A percentile compares a stretch with the other conserved stretches of the same genome.
Evolutionary conservation across 2,888 invertebrate species (phyloP).

Genomic region (Troides helena): DNA sequence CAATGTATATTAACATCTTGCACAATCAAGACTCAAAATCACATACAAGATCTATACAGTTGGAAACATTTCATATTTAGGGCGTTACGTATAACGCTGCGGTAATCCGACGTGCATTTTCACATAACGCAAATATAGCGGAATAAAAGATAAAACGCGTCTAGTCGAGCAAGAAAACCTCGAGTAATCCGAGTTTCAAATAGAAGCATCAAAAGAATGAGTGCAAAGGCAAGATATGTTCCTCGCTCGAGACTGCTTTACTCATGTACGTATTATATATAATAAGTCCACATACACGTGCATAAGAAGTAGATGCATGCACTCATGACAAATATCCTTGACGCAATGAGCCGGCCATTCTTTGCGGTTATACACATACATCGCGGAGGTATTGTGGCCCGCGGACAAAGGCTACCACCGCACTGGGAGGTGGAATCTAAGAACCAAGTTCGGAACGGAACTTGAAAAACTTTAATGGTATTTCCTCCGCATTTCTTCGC

Average conservation of each 20-base stretch:
- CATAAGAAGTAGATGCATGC: slow-evolving; percentile 33
- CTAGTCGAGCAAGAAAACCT: slow-evolving; percentile 39
- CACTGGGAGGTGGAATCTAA: slow-evolving; percentile 57
- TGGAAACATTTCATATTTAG: slow-evolving; percentile 16
- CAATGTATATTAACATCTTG: background rate
- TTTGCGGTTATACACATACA: slow-evolving; percentile 66
- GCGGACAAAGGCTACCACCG: slow-evolving; percentile 64
- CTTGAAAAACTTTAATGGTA: slow-evolving; percentile 71
- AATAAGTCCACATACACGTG: slow-evolving; percentile 3
- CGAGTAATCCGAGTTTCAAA: slow-evolving; percentile 43
- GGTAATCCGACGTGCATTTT: slow-evolving; percentile 25
- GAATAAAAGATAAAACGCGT: slow-evolving; percentile 27
- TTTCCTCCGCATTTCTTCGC: slow-evolving; percentile 55
- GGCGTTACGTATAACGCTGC: slow-evolving; percentile 14
- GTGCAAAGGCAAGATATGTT: slow-evolving; percentile 45
- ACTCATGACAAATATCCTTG: slow-evolving; percentile 59
- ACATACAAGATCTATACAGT: slow-evolving; percentile 6
- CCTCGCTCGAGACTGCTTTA: slow-evolving; percentile 33
- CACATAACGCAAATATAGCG: slow-evolving; percentile 23
- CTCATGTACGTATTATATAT: background rate
- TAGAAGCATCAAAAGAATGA: slow-evolving; percentile 42
- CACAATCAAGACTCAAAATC: background rate
- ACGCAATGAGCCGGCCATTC: slow-evolving; percentile 53
- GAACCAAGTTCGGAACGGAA: slow-evolving; percentile 63
- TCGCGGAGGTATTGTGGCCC: slow-evolving; percentile 57